Conservation (phyloP, 2,888 invertebrate species). For the Oligia fasciuncula region DNA sequence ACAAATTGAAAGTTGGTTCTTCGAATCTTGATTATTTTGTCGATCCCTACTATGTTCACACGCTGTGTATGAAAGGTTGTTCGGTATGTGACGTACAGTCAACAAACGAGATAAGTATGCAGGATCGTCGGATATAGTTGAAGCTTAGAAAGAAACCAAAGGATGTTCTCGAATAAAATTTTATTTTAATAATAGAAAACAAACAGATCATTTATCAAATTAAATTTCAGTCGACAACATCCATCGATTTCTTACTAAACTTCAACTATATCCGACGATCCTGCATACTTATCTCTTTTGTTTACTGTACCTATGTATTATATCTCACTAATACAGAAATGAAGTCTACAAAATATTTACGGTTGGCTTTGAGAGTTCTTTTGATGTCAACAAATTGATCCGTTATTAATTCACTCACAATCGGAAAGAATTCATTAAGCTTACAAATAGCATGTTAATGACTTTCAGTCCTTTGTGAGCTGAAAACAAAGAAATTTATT, state of each 20-base stretch:
- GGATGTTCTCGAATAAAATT: too few species aligned
- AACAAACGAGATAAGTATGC: too few species aligned
- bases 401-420: slow-evolving; percentile 8
- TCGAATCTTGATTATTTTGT: neutral
- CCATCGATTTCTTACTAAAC: too few species aligned
- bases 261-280: too few species aligned
- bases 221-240: too few species aligned
- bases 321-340: neutral
- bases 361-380: slow-evolving; percentile 10
- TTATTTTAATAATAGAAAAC: too few species aligned
- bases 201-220: too few species aligned
- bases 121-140: too few species aligned
- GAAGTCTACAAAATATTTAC: neutral
- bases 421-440: slow-evolving; percentile 16
- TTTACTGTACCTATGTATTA: too few species aligned
- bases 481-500: slow-evolving; percentile 44
- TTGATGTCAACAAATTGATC: slow-evolving; percentile 23
- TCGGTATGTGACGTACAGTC: neutral
- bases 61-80: neutral
- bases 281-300: too few species aligned
- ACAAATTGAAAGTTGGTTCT: neutral
- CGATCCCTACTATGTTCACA: neutral
- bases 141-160: too few species aligned
- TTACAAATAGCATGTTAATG: slow-evolving; percentile 37
- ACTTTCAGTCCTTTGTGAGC: slow-evolving; percentile 33